Base-by-base conservation (phyloP, 2,797 vertebrate genomes). In the Dipus sagitta region DNA sequence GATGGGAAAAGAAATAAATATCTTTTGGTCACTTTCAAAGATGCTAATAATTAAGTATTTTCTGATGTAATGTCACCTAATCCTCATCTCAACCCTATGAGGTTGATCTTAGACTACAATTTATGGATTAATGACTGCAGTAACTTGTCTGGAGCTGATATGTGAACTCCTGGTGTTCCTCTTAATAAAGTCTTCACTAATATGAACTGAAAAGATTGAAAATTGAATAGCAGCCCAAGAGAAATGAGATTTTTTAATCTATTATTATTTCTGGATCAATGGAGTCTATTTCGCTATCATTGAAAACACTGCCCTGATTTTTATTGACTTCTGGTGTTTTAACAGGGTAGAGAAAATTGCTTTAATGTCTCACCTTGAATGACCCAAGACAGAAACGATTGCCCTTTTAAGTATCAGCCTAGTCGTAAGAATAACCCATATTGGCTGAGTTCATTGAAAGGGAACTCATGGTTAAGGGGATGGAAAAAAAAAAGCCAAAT, bases 241-340 rank as follows among this genome's bases (percentile, higher is more conserved):
- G 28, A 85, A 47, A 72, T 52, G 23, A 6, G 26, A 54, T 78
- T 86, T 83, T 76, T 32, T 47, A 47, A 60, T 34, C 21, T 74
- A 11, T 67, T 79, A 11, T 67, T 23, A 75, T 47, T 87, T 79
- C 38, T 85, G 38, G 15, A 80, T 88, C 58, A 26, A 65, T 84
- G 52, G 15, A 34, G 3, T 58, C 32, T 28, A 18, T n/a, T 93
- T 84, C 52, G 54, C 32, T n/a, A 67, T 65, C 15, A 60, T 4
- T 42, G 21, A 70, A 71, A 71, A 4, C 32, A 80, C 30, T 72
- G 72, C 68, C 26, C 88, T 72, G n/a, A 54, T 58, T 84, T 94
- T 32, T 86, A 64, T 88, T 72, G n/a, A 54, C 13, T 84, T 94
- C 32, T 86, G 70, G 8, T 24, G 91, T 75, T 91, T 88, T 92